phyloP scores from a whole-genome alignment of 2,113 vertebrate genomes.

The Apistogramma diplotaenia region DNA sequence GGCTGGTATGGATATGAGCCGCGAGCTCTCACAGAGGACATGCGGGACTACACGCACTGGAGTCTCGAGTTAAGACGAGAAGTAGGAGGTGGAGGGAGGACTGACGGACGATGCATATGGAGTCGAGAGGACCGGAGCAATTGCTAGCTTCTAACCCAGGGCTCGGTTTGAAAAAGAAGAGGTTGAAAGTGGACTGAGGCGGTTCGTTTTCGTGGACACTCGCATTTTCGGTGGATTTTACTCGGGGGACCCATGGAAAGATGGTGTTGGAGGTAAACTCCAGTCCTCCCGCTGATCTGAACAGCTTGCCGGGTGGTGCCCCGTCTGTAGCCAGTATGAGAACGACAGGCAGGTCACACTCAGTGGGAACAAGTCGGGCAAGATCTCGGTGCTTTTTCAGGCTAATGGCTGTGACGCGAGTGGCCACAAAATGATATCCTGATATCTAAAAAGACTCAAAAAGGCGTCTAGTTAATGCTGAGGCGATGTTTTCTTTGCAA shows the following conservation, averaged over 20 bases:
- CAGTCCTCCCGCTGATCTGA: slow-evolving; percentile 74
- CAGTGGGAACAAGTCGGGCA: slow-evolving; percentile 49
- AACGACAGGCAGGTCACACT: slow-evolving; percentile 68
- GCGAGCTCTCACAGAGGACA: slow-evolving; percentile 23
- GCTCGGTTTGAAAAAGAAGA: slow-evolving; percentile 67
- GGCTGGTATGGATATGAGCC: slow-evolving; percentile 51
- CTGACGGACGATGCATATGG: slow-evolving; percentile 70
- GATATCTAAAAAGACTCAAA: neutral
- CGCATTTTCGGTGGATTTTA: slow-evolving; percentile 44
- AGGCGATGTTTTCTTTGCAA: slow-evolving; percentile 18
- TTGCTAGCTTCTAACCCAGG: slow-evolving; percentile 60
- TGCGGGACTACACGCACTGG: slow-evolving; percentile 22
- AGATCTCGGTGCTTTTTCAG: slow-evolving; percentile 40
- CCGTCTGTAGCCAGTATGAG: slow-evolving; percentile 81
- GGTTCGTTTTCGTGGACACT: slow-evolving; percentile 21
- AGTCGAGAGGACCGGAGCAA: slow-evolving; percentile 55
- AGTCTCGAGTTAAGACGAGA: slow-evolving; percentile 61
- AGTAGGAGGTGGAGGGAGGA: slow-evolving; percentile 47
- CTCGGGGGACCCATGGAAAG: slow-evolving; percentile 80
- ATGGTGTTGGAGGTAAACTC: slow-evolving; percentile 83
- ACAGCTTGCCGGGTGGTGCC: slow-evolving; percentile 79
- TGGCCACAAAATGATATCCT: slow-evolving; percentile 51
- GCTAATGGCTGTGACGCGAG: slow-evolving; percentile 24
- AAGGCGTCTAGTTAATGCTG: neutral
- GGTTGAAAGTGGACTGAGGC: slow-evolving; percentile 71